Evolutionary conservation across 2,888 invertebrate species (phyloP), one percentile per base, ranked within the genome.

Genomic region (Lithophane leautieri): DNA sequence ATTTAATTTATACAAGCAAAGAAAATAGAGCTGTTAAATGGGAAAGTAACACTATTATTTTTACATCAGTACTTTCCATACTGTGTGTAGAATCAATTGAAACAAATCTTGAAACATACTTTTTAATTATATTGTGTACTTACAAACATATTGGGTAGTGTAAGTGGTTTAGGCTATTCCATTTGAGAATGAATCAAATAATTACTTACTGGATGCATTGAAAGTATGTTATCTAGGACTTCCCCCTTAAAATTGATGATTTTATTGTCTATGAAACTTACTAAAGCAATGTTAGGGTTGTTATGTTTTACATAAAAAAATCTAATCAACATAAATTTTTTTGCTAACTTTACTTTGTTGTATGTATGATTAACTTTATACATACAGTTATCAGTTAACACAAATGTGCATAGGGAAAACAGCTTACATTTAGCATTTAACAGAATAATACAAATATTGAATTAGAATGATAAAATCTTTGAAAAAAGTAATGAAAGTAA

Each of bases 21-120:
- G 9, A 74, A 63, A 67, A 63, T 54, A 22, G 14, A 42, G 40
- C 47, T 82, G 70, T 76, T 81, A 42, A 47, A 61, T 62, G 62
- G 28, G 52, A 44, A 70, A 67, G 63, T 58, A 54, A 67, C 2
- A 28, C 47, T 52, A 44, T 58, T 22, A 16, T 25, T 58, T 60
- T 19, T 14, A 44, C 22, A 28, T 11, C 14, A 47, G 40, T 42
- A 14, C 63, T 62, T 50, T 22, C 4, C 9, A 73, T 63, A 61
- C 14, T 34, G 14, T 19, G n/a, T 12, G 9, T 50, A 22, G 16
- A 72, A 78, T 50, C 34, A 56, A 14, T 50, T 56, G n/a, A n/a
- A n/a, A 16, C 14, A 61, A 42, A 47, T 56, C 0, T n/a, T 28
- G 1, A 63, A 0, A 9, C n/a, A 66, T 50, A 22, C 7, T 68